Evolutionary conservation across 2,113 vertebrate genomes (phyloP).

Genomic region (Falcunculus frontatus): DNA sequence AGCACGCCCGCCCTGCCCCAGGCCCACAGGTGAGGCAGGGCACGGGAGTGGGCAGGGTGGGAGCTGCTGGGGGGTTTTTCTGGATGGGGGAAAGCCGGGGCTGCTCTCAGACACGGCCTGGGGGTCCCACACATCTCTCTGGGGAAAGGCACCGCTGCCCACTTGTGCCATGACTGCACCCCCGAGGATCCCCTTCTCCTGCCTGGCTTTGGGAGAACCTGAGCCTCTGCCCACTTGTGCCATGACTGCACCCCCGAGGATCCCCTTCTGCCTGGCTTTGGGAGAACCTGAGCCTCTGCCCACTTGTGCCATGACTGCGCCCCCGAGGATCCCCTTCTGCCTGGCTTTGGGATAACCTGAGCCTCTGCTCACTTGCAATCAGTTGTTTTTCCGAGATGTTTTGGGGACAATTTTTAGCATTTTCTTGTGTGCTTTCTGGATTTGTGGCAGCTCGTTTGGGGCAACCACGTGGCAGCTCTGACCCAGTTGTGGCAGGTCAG

Average conservation of each 20-base stretch:
- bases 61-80: not conserved
- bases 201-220: not conserved
- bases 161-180: not conserved
- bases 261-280: not conserved
- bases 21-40: conserved; percentile 40
- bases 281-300: too few relatives aligned
- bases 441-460: not conserved
- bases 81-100: fast-evolving
- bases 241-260: fast-evolving
- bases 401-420: not conserved
- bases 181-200: fast-evolving
- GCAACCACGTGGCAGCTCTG: not conserved
- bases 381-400: not conserved
- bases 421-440: not conserved
- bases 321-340: fast-evolving
- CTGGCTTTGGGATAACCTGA: not conserved
- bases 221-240: not conserved
- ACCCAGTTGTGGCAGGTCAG: not conserved
- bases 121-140: not conserved
- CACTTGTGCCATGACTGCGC: not conserved
- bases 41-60: fast-evolving
- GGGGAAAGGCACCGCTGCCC: not conserved
- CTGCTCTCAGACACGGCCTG: not conserved
- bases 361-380: not conserved
- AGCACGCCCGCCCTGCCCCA: fast-evolving